Evolutionary conservation across 2,888 invertebrate genomes (phyloP).

Genomic region (Reticulitermes lucifugus): DNA sequence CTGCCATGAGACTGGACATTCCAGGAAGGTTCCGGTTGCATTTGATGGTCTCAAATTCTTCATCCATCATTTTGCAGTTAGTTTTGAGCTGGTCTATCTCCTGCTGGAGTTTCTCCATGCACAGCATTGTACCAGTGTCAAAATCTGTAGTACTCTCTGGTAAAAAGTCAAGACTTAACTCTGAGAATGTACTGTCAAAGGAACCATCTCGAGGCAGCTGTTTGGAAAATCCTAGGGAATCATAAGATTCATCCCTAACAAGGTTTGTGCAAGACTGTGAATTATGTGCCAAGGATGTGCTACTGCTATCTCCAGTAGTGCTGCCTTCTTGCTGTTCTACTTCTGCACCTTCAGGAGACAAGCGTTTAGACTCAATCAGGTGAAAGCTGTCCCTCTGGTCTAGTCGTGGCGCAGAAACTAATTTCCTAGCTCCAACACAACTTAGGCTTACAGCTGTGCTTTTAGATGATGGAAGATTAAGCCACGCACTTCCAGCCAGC

Average conservation of each 20-base stretch:
- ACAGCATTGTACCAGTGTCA: conserved; percentile 55
- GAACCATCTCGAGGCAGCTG: conserved; percentile 55
- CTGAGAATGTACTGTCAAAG: conserved; percentile 58
- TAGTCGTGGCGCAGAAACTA: not conserved
- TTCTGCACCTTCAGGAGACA: not conserved
- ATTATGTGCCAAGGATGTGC: not conserved
- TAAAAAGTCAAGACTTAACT: conserved; percentile 56
- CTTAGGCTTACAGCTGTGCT: not conserved
- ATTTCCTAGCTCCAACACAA: conserved; percentile 9
- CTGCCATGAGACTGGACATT: conserved; percentile 56
- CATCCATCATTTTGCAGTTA: conserved; percentile 58
- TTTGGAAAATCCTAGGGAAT: conserved; percentile 54
- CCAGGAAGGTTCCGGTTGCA: conserved; percentile 57
- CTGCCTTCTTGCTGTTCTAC: not conserved
- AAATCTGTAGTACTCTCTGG: conserved; percentile 43
- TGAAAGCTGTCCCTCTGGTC: not conserved
- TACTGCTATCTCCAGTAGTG: not conserved
- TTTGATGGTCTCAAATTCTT: conserved; percentile 57
- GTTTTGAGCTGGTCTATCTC: conserved; percentile 58
- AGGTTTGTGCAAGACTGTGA: conserved; percentile 20
- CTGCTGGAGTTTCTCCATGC: conserved; percentile 56
- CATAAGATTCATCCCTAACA: conserved; percentile 54
- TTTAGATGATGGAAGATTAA: conserved; percentile 9
- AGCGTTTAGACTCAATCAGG: not conserved
- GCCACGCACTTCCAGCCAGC: conserved; percentile 33